phyloP scores from a whole-genome alignment of 1,140 invertebrate species.

The Probaryconus sp. region DNA sequence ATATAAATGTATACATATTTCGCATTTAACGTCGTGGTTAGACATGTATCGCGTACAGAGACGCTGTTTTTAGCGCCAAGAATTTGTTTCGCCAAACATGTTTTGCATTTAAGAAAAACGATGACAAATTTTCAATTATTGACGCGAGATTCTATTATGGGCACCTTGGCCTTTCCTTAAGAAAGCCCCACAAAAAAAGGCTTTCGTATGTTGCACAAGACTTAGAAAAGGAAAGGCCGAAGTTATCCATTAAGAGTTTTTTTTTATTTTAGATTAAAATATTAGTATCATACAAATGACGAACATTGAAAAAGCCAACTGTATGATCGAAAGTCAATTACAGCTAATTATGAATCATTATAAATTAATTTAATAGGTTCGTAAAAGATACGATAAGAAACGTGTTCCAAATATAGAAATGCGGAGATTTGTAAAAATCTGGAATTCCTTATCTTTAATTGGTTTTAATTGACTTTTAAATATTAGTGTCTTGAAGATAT shows the following conservation, averaged over 20 bases:
- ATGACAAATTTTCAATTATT: slow-evolving; percentile 27
- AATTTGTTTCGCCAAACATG: not conserved
- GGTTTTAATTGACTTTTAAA: no score
- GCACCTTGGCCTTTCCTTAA: slow-evolving; percentile 76
- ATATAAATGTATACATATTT: slow-evolving; percentile 61
- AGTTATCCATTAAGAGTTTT: slow-evolving; percentile 69
- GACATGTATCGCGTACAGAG: slow-evolving; percentile 1
- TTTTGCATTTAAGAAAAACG: slow-evolving; percentile 23
- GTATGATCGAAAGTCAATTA: no score
- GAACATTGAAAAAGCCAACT: no score
- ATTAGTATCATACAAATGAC: no score
- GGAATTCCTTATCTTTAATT: no score
- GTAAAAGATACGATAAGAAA: no score
- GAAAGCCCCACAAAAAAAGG: slow-evolving; percentile 5
- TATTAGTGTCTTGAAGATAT: no score
- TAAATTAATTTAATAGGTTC: no score
- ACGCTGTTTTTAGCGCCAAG: slow-evolving; percentile 17
- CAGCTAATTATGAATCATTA: no score
- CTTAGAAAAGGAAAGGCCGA: slow-evolving; percentile 74
- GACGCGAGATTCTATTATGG: slow-evolving; percentile 65
- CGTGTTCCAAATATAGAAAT: no score
- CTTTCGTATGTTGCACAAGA: slow-evolving; percentile 4
- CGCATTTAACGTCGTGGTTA: slow-evolving; percentile 19
- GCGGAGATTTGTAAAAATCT: no score
- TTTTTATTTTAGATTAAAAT: slow-evolving; percentile 1